Conservation (phyloP, 1,140 invertebrate genomes). For the Eumaeus atala region DNA sequence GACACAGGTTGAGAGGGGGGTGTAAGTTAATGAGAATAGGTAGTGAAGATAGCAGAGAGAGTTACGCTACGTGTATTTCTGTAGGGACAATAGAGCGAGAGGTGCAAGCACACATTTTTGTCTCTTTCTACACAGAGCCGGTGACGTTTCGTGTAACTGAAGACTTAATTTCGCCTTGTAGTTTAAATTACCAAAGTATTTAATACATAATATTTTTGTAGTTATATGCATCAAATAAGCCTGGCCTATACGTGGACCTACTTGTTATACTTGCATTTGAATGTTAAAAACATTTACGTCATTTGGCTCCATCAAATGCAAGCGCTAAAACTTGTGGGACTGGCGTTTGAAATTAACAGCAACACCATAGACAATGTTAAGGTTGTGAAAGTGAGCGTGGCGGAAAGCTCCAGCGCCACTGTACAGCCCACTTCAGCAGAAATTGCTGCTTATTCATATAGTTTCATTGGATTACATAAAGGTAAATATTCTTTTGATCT, state of each 20-base stretch:
- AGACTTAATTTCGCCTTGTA: slow-evolving; percentile 1
- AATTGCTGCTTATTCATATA: slow-evolving; percentile 55
- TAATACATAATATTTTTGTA: slow-evolving; percentile 27
- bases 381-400: slow-evolving; percentile 4
- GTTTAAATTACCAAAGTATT: neutral
- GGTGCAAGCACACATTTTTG: too few species aligned
- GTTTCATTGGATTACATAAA: slow-evolving; percentile 62
- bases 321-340: slow-evolving; percentile 51
- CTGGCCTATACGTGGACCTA: slow-evolving; percentile 51
- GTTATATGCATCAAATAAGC: slow-evolving; percentile 53
- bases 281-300: slow-evolving; percentile 34
- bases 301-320: slow-evolving; percentile 53
- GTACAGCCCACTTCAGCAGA: slow-evolving; percentile 41
- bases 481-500: slow-evolving; percentile 31
- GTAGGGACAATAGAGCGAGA: too few species aligned
- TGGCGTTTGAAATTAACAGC: slow-evolving; percentile 51
- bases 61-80: too few species aligned
- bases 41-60: too few species aligned
- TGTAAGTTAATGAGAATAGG: too few species aligned
- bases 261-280: slow-evolving; percentile 40
- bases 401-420: neutral
- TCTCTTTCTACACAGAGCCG: too few species aligned
- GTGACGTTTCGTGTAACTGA: too few species aligned
- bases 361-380: slow-evolving; percentile 26
- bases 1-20: too few species aligned